Conservation (phyloP, 1,140 invertebrate species). For the Drosophila pallidifrons region DNA sequence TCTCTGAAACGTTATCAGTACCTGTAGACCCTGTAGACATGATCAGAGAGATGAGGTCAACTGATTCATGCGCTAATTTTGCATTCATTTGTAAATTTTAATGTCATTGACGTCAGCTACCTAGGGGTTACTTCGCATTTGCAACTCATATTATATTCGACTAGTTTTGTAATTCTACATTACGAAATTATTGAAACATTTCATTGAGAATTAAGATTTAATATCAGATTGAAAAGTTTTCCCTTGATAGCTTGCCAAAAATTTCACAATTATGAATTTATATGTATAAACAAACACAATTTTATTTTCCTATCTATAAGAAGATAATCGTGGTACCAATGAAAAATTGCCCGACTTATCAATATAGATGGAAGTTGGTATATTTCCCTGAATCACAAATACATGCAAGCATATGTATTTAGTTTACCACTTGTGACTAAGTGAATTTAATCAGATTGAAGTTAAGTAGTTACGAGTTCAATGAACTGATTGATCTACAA, state of each 20-base stretch:
- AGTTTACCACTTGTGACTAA: background rate
- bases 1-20: constrained; percentile 53
- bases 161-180: background rate
- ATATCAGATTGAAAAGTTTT: background rate
- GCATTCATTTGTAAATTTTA: constrained; percentile 1
- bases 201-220: background rate
- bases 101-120: background rate
- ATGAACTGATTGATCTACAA: background rate
- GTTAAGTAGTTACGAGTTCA: background rate
- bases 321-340: background rate
- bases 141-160: background rate
- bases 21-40: constrained; percentile 43
- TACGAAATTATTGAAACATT: background rate
- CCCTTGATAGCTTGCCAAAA: background rate
- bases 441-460: background rate
- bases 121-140: constrained; percentile 6
- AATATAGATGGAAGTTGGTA: background rate
- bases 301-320: background rate
- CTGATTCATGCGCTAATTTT: constrained; percentile 14
- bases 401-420: background rate
- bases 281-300: background rate
- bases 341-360: background rate
- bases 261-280: background rate
- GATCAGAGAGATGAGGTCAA: constrained; percentile 25
- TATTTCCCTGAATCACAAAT: background rate